Percentiles rank a stretch among this genome's conserved stretches.
Evolutionary conservation across 2,797 vertebrate genomes (phyloP).

Genomic region (Gymnoscopelus microlampas): DNA sequence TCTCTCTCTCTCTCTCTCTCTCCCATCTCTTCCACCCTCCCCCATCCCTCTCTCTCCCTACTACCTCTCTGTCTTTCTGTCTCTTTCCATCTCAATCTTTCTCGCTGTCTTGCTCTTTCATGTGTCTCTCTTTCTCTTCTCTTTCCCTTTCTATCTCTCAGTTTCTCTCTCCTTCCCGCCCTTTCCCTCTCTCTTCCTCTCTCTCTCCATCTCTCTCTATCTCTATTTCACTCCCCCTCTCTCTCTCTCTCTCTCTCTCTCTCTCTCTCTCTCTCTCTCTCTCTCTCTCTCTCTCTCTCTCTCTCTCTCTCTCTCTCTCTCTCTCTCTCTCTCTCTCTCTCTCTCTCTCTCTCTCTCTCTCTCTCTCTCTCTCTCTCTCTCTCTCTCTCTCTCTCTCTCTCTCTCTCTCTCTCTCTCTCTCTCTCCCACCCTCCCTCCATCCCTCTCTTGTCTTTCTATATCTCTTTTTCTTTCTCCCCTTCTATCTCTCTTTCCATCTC

Average conservation of each 20-base stretch:
- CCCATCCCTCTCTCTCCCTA: background rate
- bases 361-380: conserved; percentile 32
- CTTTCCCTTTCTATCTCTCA: too few relatives aligned
- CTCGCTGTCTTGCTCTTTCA: too few relatives aligned
- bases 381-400: conserved; percentile 45
- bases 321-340: conserved; percentile 8
- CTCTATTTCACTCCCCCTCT: conserved; percentile 9
- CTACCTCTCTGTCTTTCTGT: background rate
- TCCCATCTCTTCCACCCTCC: too few relatives aligned
- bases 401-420: background rate
- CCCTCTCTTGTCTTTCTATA: conserved; percentile 26
- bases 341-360: conserved; percentile 27
- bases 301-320: conserved; percentile 26
- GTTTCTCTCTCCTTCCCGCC: background rate
- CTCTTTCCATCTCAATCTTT: too few relatives aligned
- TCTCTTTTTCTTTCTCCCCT: conserved; percentile 49
- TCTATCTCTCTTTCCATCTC: conserved; percentile 51
- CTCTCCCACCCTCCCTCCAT: too few relatives aligned
- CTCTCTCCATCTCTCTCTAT: conserved; percentile 51
- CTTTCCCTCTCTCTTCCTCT: conserved; percentile 50
- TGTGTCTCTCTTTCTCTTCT: too few relatives aligned
- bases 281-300: conserved; percentile 50
- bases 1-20: conserved; percentile 34
- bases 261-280: background rate
- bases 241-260: conserved; percentile 15